A percentile compares a stretch with the other conserved stretches of the same genome.
These are phyloP conservation scores for Chesias legatella DNA, from an alignment of 2,888 invertebrate genomes.

Conservation along the genomic window DNA sequence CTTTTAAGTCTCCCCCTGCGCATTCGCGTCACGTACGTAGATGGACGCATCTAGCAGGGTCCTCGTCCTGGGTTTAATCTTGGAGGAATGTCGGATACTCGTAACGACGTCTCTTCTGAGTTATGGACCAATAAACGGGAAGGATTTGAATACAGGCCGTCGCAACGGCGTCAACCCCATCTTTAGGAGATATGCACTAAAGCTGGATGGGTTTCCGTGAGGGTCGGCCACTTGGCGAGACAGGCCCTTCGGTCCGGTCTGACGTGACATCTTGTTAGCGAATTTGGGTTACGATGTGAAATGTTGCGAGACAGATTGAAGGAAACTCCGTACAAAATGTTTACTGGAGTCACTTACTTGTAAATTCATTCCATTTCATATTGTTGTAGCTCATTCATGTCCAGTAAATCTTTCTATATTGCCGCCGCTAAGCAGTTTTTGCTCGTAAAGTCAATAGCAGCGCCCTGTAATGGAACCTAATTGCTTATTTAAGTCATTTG, in stretches of 20 bases:
- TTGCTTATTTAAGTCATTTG: slow-evolving; percentile 39
- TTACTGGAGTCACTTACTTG: slow-evolving; percentile 3
- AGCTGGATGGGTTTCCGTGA: slow-evolving; percentile 34
- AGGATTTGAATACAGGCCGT: slow-evolving; percentile 60
- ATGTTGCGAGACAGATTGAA: slow-evolving; percentile 13
- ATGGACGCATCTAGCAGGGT: slow-evolving; percentile 43
- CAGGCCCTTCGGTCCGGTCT: slow-evolving; percentile 11
- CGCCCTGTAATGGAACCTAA: slow-evolving; percentile 27
- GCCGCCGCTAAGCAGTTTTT: slow-evolving; percentile 24
- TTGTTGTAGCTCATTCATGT: slow-evolving; percentile 8
- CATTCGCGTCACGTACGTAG: slow-evolving; percentile 59
- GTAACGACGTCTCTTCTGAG: slow-evolving; percentile 58
- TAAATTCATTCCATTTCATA: neutral
- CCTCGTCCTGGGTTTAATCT: slow-evolving; percentile 63
- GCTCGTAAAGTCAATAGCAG: slow-evolving; percentile 25
- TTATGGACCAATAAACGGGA: slow-evolving; percentile 69
- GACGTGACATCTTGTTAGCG: slow-evolving; percentile 22
- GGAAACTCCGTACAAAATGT: neutral
- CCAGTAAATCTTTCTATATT: slow-evolving; percentile 13
- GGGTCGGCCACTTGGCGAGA: slow-evolving; percentile 19
- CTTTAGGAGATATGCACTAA: slow-evolving; percentile 36
- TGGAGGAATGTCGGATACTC: slow-evolving; percentile 59
- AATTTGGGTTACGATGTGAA: slow-evolving; percentile 13
- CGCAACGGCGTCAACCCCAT: slow-evolving; percentile 50
- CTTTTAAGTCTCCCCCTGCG: slow-evolving; percentile 41